These are phyloP conservation scores for Cephus nigrinus DNA, from an alignment of 2,888 invertebrate species.

Conservation along the genomic window DNA sequence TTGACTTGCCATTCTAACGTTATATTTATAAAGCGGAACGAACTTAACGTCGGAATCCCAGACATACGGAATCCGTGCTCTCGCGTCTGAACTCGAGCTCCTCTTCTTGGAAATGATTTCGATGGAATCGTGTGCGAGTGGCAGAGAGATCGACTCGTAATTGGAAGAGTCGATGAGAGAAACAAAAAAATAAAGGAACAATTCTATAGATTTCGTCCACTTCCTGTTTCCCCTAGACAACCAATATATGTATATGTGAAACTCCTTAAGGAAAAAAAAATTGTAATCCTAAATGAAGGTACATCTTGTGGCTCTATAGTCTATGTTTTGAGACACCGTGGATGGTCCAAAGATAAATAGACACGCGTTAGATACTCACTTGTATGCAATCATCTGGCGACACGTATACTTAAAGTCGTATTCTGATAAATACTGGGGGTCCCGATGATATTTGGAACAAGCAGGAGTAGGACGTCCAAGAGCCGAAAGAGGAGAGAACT, in stretches of 20 bases:
- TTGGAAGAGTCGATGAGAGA: background rate
- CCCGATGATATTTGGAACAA: background rate
- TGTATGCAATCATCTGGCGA: background rate
- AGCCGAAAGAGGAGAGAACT: conserved; percentile 1
- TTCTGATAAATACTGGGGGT: background rate
- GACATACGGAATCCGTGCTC: background rate
- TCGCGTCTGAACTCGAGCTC: background rate
- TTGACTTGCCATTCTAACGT: background rate
- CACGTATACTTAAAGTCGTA: background rate
- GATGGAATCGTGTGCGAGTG: background rate
- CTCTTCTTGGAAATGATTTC: background rate
- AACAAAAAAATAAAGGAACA: background rate
- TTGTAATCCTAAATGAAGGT: background rate
- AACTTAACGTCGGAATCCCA: background rate
- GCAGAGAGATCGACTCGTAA: background rate
- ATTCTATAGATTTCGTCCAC: background rate
- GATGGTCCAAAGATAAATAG: background rate
- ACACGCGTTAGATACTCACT: background rate
- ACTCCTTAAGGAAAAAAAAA: background rate
- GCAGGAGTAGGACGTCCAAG: background rate
- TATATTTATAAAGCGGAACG: background rate
- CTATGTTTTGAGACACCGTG: background rate
- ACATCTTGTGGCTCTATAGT: background rate
- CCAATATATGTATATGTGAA: background rate
- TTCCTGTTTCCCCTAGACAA: background rate